A percentile compares a stretch with the other conserved stretches of the same genome.
Conservation (phyloP, 2,888 invertebrate species). For the Lapara coniferarum region DNA sequence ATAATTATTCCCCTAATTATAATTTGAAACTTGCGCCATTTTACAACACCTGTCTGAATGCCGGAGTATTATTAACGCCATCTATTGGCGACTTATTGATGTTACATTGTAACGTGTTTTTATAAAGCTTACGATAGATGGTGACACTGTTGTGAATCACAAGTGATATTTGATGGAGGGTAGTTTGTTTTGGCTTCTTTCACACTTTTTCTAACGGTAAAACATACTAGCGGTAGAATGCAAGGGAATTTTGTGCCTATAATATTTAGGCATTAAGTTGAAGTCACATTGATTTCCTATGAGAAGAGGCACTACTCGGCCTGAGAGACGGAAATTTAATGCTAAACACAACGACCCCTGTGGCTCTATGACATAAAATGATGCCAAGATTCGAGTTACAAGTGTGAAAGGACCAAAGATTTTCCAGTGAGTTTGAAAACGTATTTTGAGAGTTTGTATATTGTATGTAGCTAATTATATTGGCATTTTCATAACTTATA, state of each 20-base stretch:
- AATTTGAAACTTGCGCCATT: neutral
- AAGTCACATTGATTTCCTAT: too few relatives aligned
- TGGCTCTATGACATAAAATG: too few relatives aligned
- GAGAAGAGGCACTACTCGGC: too few relatives aligned
- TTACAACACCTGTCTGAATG: neutral
- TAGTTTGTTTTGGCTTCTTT: neutral
- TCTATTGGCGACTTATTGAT: slow-evolving; percentile 4
- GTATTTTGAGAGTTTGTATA: slow-evolving; percentile 13
- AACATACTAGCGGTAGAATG: too few relatives aligned
- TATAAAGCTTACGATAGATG: slow-evolving; percentile 2
- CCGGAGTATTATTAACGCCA: neutral
- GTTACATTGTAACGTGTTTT: slow-evolving; percentile 10
- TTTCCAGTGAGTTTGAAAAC: slow-evolving; percentile 5
- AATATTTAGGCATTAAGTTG: too few relatives aligned
- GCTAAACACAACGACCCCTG: too few relatives aligned
- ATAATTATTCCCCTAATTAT: neutral
- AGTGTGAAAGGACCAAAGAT: neutral
- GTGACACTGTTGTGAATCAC: slow-evolving; percentile 9
- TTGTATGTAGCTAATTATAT: slow-evolving; percentile 5
- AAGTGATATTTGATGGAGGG: slow-evolving; percentile 14
- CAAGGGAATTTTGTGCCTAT: too few relatives aligned
- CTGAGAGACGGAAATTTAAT: too few relatives aligned
- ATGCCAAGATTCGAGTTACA: too few relatives aligned
- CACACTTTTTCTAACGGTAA: neutral
- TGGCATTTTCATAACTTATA: neutral